A percentile compares a stretch with the other conserved stretches of the same genome.
These are phyloP conservation scores for Pipistrellus nathusii DNA, from an alignment of 2,797 vertebrate species.

Conservation along the genomic window DNA sequence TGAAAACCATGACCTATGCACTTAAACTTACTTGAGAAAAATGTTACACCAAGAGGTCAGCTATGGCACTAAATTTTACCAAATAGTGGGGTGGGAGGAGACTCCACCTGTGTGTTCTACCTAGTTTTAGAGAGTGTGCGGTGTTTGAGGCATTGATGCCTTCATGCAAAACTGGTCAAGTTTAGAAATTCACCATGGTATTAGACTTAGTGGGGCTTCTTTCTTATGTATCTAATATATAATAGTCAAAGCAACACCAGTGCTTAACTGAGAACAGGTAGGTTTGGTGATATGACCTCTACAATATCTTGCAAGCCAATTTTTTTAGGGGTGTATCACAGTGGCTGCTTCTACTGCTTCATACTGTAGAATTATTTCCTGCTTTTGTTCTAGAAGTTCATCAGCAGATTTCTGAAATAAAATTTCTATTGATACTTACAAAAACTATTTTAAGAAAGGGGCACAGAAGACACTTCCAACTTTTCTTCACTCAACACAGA, in stretches of 20 bases:
- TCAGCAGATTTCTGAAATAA: not conserved
- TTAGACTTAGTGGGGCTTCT: not conserved
- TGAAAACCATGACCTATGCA: not conserved
- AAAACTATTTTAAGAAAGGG: conserved; percentile 1
- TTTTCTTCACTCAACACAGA: not conserved
- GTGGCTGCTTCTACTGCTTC: not conserved
- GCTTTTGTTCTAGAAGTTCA: not conserved
- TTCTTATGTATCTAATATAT: not conserved
- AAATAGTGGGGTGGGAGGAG: not conserved
- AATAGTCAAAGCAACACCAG: not conserved
- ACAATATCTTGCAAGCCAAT: not conserved
- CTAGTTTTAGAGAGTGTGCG: not conserved
- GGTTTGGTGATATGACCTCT: not conserved
- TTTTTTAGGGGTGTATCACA: too few relatives aligned
- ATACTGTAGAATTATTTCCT: not conserved
- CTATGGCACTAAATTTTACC: not conserved
- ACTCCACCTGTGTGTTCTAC: not conserved
- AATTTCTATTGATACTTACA: not conserved
- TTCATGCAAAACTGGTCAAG: not conserved
- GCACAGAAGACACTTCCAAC: not conserved
- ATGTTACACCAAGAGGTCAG: not conserved
- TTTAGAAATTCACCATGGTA: not conserved
- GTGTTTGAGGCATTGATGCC: not conserved
- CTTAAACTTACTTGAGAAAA: not conserved
- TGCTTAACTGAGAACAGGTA: not conserved